Evolutionary conservation across 2,888 invertebrate species (phyloP).

Genomic region (Auanema sp.): DNA sequence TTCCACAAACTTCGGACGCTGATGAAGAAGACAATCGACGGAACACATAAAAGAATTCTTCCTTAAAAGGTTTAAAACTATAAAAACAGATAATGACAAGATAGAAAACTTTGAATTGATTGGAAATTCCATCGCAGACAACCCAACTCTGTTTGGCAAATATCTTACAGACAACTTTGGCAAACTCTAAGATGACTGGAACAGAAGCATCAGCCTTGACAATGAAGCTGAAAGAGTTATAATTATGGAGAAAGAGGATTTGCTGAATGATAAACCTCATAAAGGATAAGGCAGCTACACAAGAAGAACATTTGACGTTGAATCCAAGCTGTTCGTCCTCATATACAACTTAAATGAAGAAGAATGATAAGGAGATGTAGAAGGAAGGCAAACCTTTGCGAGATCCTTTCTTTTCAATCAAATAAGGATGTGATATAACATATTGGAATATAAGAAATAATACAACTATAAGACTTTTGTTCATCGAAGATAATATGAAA

Average conservation of each 20-base stretch:
- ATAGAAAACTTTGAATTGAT: slow-evolving; percentile 57
- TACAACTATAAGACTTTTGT: slow-evolving; percentile 12
- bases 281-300: too few species aligned
- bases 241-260: too few species aligned
- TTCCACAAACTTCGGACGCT: slow-evolving; percentile 56
- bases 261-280: background rate
- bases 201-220: slow-evolving; percentile 33
- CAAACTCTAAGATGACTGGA: slow-evolving; percentile 48
- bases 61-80: slow-evolving; percentile 36
- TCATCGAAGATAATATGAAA: slow-evolving; percentile 15
- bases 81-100: background rate
- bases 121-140: slow-evolving; percentile 59
- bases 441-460: background rate
- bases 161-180: slow-evolving; percentile 50
- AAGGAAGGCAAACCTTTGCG: too few species aligned
- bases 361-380: too few species aligned
- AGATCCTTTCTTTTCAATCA: background rate
- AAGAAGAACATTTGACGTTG: too few species aligned
- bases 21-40: slow-evolving; percentile 39
- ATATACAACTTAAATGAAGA: background rate
- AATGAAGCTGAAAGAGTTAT: background rate
- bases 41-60: slow-evolving; percentile 60
- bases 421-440: background rate
- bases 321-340: too few species aligned
- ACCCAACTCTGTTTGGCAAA: slow-evolving; percentile 52